phyloP scores from a whole-genome alignment of 2,797 vertebrate genomes.

The Onychomys arenicola region DNA sequence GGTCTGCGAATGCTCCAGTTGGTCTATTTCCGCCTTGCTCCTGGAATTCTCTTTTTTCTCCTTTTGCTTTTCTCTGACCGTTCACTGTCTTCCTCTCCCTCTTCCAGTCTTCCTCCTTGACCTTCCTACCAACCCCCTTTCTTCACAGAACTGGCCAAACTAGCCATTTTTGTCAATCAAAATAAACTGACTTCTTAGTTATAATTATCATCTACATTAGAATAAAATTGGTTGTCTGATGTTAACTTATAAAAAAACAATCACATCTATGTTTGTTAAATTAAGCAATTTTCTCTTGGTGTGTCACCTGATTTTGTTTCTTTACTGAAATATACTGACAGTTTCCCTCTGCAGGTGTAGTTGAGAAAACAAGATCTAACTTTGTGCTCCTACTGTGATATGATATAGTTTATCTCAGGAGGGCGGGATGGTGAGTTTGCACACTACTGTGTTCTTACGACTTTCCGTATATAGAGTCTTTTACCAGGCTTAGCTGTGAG shows the following conservation, averaged over 20 bases:
- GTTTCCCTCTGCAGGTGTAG: neutral
- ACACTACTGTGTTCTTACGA: neutral
- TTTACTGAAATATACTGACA: neutral
- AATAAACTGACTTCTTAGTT: neutral
- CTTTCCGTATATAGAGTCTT: neutral
- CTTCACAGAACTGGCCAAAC: neutral
- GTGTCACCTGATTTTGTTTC: neutral
- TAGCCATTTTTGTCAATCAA: neutral
- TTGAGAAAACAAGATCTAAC: slow-evolving; percentile 14
- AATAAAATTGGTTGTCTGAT: neutral
- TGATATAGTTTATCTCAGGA: neutral
- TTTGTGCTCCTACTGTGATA: neutral
- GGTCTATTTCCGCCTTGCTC: neutral
- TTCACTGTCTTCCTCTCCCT: neutral
- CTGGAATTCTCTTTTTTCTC: too few relatives aligned
- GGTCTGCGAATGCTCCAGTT: neutral
- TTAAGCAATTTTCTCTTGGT: neutral
- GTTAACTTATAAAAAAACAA: slow-evolving; percentile 6
- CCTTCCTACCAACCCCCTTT: neutral
- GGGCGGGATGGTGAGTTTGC: neutral
- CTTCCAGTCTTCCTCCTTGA: neutral
- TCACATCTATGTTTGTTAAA: slow-evolving; percentile 21
- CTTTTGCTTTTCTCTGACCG: neutral
- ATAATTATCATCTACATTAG: neutral
- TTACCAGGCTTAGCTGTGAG: neutral